Evolutionary conservation across 1,140 invertebrate genomes (phyloP).

Genomic region (Pinna nobilis): DNA sequence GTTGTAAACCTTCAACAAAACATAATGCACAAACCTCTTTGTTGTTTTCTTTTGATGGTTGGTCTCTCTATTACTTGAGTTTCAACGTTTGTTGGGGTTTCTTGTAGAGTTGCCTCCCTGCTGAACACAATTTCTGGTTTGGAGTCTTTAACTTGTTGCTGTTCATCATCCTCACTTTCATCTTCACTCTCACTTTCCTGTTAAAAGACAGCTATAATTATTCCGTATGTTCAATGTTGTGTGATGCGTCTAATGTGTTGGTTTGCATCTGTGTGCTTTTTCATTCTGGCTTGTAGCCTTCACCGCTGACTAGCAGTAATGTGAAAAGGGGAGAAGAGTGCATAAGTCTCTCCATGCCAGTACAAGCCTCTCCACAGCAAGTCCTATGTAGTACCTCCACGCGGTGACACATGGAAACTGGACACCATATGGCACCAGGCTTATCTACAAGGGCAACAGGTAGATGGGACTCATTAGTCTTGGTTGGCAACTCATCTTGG

Average conservation of each 20-base stretch:
- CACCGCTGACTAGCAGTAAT: conserved; percentile 18
- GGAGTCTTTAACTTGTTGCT: too few relatives aligned
- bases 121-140: background rate
- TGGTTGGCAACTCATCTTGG: conserved; percentile 8
- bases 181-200: conserved; percentile 12
- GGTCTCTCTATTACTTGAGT: too few relatives aligned
- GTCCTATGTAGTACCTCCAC: conserved; percentile 22
- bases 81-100: too few relatives aligned
- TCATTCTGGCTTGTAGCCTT: conserved; percentile 21
- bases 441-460: conserved; percentile 3
- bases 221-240: background rate
- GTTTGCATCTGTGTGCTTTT: conserved; percentile 19
- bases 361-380: conserved; percentile 34
- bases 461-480: conserved; percentile 3
- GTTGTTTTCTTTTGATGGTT: too few relatives aligned
- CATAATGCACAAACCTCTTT: too few relatives aligned
- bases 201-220: conserved; percentile 38
- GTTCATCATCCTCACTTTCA: conserved; percentile 14
- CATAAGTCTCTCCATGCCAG: background rate
- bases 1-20: too few relatives aligned
- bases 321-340: background rate
- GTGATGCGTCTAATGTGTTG: conserved; percentile 3
- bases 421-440: conserved; percentile 6
- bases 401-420: conserved; percentile 15
- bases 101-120: too few relatives aligned